phyloP scores from a whole-genome alignment of 1,140 invertebrate species.

The Lerema accius region DNA sequence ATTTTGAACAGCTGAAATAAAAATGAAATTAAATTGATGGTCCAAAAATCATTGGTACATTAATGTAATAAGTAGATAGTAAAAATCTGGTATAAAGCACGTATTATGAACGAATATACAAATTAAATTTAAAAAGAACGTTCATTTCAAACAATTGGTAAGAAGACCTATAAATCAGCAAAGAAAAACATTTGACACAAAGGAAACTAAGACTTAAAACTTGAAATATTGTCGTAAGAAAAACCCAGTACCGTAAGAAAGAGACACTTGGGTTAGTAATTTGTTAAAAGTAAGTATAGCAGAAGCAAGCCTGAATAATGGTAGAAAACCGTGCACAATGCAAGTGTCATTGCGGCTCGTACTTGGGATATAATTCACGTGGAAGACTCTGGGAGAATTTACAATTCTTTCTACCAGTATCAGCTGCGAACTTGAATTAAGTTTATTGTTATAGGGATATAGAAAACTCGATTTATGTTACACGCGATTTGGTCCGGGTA shows the following conservation, averaged over 20 bases:
- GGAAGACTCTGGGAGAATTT: constrained; percentile 30
- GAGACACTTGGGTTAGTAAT: constrained; percentile 32
- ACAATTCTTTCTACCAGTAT: background rate
- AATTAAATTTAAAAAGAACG: background rate
- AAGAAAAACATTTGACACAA: background rate
- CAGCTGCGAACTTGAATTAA: background rate
- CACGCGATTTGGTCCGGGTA: too few relatives aligned
- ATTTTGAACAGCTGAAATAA: too few relatives aligned
- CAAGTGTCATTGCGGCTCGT: constrained; percentile 19
- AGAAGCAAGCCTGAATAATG: constrained; percentile 32
- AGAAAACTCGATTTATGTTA: too few relatives aligned
- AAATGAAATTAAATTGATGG: too few relatives aligned
- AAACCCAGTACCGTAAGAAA: constrained; percentile 16
- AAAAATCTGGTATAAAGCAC: too few relatives aligned
- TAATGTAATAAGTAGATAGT: too few relatives aligned
- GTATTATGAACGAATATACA: too few relatives aligned
- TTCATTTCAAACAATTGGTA: background rate
- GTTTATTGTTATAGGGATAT: background rate
- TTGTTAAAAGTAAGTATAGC: constrained; percentile 39
- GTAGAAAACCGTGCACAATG: constrained; percentile 37
- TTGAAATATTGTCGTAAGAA: constrained; percentile 11
- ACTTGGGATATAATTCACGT: constrained; percentile 30
- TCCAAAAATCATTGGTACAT: too few relatives aligned
- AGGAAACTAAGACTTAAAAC: constrained; percentile 10
- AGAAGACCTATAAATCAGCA: background rate